Evolutionary conservation across 2,113 vertebrate genomes (phyloP).

Genomic region (Mesocricetus auratus): DNA sequence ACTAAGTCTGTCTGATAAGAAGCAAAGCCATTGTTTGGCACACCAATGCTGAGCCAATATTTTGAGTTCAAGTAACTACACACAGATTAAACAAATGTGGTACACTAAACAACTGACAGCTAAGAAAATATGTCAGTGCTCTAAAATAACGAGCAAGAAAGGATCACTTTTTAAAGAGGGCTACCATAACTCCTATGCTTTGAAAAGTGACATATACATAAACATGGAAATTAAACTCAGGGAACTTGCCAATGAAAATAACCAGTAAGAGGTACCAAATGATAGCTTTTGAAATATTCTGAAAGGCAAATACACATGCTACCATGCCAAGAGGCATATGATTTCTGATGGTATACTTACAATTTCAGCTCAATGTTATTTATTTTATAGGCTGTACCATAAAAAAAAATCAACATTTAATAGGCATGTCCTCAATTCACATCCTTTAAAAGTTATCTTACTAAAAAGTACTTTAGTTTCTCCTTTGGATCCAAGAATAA

Average conservation of each 20-base stretch:
- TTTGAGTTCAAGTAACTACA: constrained; percentile 56
- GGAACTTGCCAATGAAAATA: constrained; percentile 37
- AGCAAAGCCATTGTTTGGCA: constrained; percentile 71
- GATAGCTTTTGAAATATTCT: constrained; percentile 45
- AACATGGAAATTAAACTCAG: constrained; percentile 31
- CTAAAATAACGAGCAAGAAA: constrained; percentile 56
- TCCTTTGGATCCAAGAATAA: constrained; percentile 76
- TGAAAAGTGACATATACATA: constrained; percentile 57
- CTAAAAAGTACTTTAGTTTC: constrained; percentile 52
- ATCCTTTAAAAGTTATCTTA: constrained; percentile 59
- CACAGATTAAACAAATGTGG: constrained; percentile 7
- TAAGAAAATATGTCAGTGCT: constrained; percentile 32
- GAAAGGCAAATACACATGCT: constrained; percentile 2
- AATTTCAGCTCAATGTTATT: constrained; percentile 40
- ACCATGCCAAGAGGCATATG: background rate
- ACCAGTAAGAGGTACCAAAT: background rate
- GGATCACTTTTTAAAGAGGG: constrained; percentile 27
- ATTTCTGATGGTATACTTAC: constrained; percentile 59
- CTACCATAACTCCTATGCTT: constrained; percentile 52
- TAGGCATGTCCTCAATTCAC: constrained; percentile 55
- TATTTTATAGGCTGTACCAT: constrained; percentile 51
- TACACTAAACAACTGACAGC: constrained; percentile 41
- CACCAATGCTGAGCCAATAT: constrained; percentile 32
- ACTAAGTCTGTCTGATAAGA: constrained; percentile 30
- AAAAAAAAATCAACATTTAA: constrained; percentile 67